These are phyloP conservation scores for Erebia epiphron DNA, from an alignment of 2,888 invertebrate genomes.

Conservation along the genomic window DNA sequence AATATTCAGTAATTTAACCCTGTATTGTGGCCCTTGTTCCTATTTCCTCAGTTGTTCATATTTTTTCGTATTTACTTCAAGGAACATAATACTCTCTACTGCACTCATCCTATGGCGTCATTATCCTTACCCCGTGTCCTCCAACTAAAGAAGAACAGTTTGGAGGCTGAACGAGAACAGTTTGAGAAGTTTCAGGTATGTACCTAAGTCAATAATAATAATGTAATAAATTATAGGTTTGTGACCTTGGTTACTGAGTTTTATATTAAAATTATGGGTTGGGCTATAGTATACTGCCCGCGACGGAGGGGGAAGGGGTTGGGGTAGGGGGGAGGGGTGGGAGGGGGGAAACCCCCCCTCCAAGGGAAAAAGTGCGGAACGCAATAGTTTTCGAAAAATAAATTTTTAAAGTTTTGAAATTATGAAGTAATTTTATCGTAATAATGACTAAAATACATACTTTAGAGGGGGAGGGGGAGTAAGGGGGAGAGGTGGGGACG, in stretches of 20 bases:
- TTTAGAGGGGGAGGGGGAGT: too few relatives aligned
- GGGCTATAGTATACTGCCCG: too few relatives aligned
- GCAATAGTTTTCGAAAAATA: too few relatives aligned
- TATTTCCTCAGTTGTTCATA: constrained; percentile 32
- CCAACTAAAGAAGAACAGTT: constrained; percentile 88
- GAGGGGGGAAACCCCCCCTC: too few relatives aligned
- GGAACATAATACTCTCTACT: constrained; percentile 29
- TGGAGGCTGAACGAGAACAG: constrained; percentile 90
- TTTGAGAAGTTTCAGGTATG: constrained; percentile 92
- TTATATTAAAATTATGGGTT: too few relatives aligned
- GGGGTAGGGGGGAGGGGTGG: too few relatives aligned
- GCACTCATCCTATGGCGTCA: constrained; percentile 85
- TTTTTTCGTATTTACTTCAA: constrained; percentile 48
- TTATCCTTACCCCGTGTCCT: constrained; percentile 87
- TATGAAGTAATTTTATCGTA: too few relatives aligned
- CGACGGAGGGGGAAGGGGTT: too few relatives aligned
- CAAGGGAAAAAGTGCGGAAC: too few relatives aligned
- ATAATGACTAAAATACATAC: too few relatives aligned
- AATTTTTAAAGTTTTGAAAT: too few relatives aligned
- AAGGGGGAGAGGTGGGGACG: too few relatives aligned
- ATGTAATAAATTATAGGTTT: neutral
- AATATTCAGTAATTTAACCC: neutral
- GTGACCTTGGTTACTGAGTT: neutral
- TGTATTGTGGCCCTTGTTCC: constrained; percentile 7
- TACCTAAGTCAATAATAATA: neutral